phyloP scores from a whole-genome alignment of 2,888 invertebrate genomes.

The Dyspetes luteomarginatus region DNA sequence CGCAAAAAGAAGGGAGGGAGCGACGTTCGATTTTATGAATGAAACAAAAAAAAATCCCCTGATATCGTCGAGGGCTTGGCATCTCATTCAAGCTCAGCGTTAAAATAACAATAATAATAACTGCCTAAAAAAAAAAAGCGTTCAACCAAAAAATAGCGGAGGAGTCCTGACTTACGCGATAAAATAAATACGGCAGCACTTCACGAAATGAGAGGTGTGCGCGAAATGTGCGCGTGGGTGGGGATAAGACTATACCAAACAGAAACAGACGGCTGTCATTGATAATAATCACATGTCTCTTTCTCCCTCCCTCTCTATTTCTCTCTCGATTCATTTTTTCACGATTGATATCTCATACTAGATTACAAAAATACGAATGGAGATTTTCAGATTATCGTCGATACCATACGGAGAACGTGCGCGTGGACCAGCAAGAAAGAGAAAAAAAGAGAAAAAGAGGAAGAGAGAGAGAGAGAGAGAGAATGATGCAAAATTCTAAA shows the following conservation, averaged over 20 bases:
- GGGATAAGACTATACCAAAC: conserved; percentile 37
- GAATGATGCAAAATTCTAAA: neutral
- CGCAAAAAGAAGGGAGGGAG: conserved; percentile 59
- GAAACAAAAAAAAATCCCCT: conserved; percentile 54
- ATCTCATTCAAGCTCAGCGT: neutral
- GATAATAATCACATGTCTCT: conserved; percentile 22
- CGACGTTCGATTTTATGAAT: conserved; percentile 72
- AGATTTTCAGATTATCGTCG: neutral
- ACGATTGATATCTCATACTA: neutral
- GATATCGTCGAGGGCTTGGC: neutral
- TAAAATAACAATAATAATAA: neutral
- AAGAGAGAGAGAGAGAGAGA: too few species aligned
- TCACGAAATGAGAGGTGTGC: conserved; percentile 58
- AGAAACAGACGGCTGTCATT: conserved; percentile 56
- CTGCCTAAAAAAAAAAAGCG: neutral
- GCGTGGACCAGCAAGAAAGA: neutral
- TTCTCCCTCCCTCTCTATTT: neutral
- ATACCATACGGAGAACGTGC: conserved; percentile 11
- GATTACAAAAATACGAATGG: neutral
- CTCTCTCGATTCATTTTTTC: neutral
- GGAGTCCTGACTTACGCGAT: conserved; percentile 22
- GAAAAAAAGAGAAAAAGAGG: too few species aligned
- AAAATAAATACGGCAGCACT: too few species aligned
- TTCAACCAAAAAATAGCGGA: neutral
- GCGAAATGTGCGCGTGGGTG: conserved; percentile 39